Conservation (phyloP, 2,797 vertebrate genomes). For the Siniperca undulata region DNA sequence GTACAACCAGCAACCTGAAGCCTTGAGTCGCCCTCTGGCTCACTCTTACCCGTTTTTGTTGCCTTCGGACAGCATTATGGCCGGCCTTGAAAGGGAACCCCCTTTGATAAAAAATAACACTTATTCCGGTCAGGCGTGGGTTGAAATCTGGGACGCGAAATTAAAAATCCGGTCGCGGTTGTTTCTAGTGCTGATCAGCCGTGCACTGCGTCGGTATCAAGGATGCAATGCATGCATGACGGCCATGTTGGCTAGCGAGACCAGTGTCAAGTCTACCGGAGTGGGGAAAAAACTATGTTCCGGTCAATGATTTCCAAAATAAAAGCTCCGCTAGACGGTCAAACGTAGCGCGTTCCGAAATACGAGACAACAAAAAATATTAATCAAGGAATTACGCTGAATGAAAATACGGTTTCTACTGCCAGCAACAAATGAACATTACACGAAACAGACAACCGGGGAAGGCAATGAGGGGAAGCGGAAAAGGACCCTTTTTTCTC, state of each 20-base stretch:
- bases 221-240: constrained; percentile 85
- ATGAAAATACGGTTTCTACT: neutral
- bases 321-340: constrained; percentile 31
- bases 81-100: constrained; percentile 72
- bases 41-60: constrained; percentile 95
- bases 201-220: constrained; percentile 86
- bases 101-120: constrained; percentile 44
- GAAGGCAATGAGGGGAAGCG: constrained; percentile 6
- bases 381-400: neutral
- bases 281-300: constrained; percentile 31
- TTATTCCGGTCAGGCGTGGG: constrained; percentile 50
- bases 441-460: neutral
- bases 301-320: constrained; percentile 64
- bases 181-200: constrained; percentile 58
- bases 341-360: constrained; percentile 22
- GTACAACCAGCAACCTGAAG: constrained; percentile 60
- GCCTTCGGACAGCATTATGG: constrained; percentile 92
- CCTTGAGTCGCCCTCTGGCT: constrained; percentile 71
- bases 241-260: constrained; percentile 86
- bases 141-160: constrained; percentile 51
- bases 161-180: constrained; percentile 45
- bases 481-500: constrained; percentile 40
- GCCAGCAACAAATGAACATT: neutral
- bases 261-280: constrained; percentile 61
- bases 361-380: neutral